Base-by-base conservation (phyloP, 1,140 invertebrate species). In the Trinorchestia longiramus region DNA sequence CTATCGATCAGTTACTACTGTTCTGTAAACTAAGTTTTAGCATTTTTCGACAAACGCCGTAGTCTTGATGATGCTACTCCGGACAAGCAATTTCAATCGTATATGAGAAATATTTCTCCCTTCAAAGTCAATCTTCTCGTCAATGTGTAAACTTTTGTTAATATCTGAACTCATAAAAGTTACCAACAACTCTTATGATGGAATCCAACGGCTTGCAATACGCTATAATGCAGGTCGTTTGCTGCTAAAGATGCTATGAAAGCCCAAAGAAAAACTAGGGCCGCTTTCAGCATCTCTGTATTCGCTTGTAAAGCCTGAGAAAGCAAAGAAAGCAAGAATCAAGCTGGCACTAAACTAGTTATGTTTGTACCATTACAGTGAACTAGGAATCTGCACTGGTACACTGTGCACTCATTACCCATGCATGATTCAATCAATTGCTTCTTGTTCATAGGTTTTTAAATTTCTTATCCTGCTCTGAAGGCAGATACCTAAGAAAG, bases 81-180 rank as follows among this genome's bases (percentile, higher is more conserved):
- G 15, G 62, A 36, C 15, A 77, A 19, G 62, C 28, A 77, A 77
- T 77, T 77, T 77, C 62, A 77, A 28, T 77, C 62, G 15, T 77
- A 28, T 77, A 77, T 77, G 62, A 77, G 62, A 36, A 77, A 77
- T 77, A 77, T 77, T 77, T 77, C 62, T 19, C 36, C 62, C 15
- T 77, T 77, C 62, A 77, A 77, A 77, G 62, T 77, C 62, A 77
- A 77, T 77, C 62, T 77, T 77, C 62, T 77, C 28, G 62, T 77
- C 62, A 77, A 77, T 77, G 62, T 77, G 62, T 77, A 77, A 77
- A 77, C 15, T 77, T 77, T 77, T 77, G 62, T 77, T 36, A 77
- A 77, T 77, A 77, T 77, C 62, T 77, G 62, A 77, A 77, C 15
- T 77, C 15, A 77, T 77, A 77, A 77, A 77, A 77, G 62, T 77